A percentile compares a stretch with the other conserved stretches of the same genome.
phyloP scores from a whole-genome alignment of 92 coral and sea anemone species.

The Meandrina meandrites region DNA sequence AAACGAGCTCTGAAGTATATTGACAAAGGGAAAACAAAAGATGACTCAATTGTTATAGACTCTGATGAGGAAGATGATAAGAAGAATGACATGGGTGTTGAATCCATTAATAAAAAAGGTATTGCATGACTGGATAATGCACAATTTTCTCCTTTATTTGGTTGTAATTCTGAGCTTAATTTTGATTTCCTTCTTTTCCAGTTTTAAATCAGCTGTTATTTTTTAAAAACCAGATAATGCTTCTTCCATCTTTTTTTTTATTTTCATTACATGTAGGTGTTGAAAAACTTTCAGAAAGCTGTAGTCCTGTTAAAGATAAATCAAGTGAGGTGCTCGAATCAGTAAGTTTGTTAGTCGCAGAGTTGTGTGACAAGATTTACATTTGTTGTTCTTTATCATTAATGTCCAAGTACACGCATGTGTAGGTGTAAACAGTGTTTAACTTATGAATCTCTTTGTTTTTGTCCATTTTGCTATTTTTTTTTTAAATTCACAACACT shows the following conservation, averaged over 20 bases:
- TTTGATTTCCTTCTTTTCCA: neutral
- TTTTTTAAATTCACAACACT: neutral
- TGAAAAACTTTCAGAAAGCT: neutral
- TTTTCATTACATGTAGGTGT: neutral
- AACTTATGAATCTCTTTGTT: no score
- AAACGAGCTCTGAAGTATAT: conserved; percentile 32
- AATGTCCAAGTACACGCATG: no score
- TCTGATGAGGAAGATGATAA: conserved; percentile 69
- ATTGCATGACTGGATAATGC: neutral
- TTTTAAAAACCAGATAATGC: no score
- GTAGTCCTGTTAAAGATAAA: neutral
- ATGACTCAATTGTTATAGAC: conserved; percentile 62
- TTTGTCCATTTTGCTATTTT: neutral
- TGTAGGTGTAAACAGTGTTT: no score
- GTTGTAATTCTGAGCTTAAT: neutral
- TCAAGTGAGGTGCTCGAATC: neutral
- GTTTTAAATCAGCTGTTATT: no score
- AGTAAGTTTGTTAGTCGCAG: neutral
- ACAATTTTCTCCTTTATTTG: neutral
- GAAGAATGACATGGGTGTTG: neutral
- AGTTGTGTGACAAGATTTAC: neutral
- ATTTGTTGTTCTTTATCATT: neutral
- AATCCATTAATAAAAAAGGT: conserved; percentile 10
- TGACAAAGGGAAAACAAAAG: conserved; percentile 39
- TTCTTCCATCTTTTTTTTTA: neutral